Percentiles rank a stretch among this genome's conserved stretches.
Evolutionary conservation across 2,888 invertebrate genomes (phyloP).

Genomic region (Pedicia rivosa): DNA sequence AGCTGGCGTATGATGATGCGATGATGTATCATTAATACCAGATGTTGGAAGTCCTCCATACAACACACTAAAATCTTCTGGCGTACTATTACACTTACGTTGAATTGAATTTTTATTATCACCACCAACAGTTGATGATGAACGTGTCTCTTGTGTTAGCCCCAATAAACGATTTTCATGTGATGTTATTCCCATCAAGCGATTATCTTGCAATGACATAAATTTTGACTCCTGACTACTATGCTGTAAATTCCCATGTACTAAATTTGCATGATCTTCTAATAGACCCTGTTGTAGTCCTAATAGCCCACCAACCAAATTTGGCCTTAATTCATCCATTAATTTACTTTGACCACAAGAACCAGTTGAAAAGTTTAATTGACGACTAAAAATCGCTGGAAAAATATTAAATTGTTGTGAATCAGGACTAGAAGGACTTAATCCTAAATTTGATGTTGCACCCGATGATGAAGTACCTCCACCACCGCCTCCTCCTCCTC

Average conservation of each 20-base stretch:
- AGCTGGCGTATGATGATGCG: constrained; percentile 46
- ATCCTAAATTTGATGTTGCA: constrained; percentile 23
- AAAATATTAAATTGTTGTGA: constrained; percentile 79
- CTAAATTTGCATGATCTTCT: constrained; percentile 50
- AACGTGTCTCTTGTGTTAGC: constrained; percentile 16
- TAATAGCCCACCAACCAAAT: constrained; percentile 59
- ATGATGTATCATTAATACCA: constrained; percentile 32
- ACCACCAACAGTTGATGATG: constrained; percentile 2
- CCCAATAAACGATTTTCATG: constrained; percentile 30
- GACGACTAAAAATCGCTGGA: constrained; percentile 79
- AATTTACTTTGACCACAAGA: constrained; percentile 61
- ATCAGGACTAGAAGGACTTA: constrained; percentile 30
- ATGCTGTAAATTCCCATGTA: constrained; percentile 37
- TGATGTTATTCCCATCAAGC: constrained; percentile 29
- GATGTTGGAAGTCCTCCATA: constrained; percentile 47
- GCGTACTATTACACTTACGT: constrained; percentile 67
- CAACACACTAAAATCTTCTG: constrained; percentile 77
- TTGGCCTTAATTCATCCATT: constrained; percentile 77
- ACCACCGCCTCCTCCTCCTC: constrained; percentile 8
- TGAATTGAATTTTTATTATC: constrained; percentile 29
- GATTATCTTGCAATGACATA: constrained; percentile 33
- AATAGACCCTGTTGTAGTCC: constrained; percentile 63
- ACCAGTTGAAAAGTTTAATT: constrained; percentile 63
- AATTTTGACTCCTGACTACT: constrained; percentile 31
- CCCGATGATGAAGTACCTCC: constrained; percentile 8